phyloP scores from a whole-genome alignment of 2,888 invertebrate genomes.

The Xestobium rufovillosum region DNA sequence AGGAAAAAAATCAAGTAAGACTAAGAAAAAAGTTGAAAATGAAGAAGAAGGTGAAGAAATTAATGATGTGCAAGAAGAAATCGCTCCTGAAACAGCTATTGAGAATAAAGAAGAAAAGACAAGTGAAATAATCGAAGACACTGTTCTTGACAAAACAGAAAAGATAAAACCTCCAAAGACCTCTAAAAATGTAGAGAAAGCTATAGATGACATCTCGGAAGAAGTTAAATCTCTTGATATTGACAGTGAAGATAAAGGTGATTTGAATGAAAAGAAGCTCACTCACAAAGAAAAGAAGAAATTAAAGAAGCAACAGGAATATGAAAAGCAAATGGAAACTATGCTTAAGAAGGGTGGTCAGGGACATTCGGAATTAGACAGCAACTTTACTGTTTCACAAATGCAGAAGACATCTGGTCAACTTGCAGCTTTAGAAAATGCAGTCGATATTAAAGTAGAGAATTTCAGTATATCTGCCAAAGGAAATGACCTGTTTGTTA shows the following conservation, averaged over 20 bases:
- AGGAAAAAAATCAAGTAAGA: conserved; percentile 30
- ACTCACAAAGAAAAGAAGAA: conserved; percentile 91
- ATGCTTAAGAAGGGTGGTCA: conserved; percentile 81
- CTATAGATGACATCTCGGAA: conserved; percentile 19
- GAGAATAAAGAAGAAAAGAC: conserved; percentile 11
- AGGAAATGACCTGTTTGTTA: conserved; percentile 94
- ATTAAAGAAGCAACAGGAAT: conserved; percentile 80
- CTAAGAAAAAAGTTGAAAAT: conserved; percentile 17
- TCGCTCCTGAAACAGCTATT: conserved; percentile 12
- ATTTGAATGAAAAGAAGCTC: conserved; percentile 61
- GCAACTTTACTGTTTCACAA: conserved; percentile 94
- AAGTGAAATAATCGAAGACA: conserved; percentile 13
- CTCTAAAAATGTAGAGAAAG: conserved; percentile 11
- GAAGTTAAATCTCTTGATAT: conserved; percentile 15
- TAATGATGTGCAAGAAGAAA: conserved; percentile 30
- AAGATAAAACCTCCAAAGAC: neutral
- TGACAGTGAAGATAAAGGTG: conserved; percentile 24
- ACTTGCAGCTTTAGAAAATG: conserved; percentile 78
- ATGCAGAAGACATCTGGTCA: conserved; percentile 67
- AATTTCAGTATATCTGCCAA: conserved; percentile 97
- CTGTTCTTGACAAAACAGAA: conserved; percentile 5
- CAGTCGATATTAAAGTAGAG: conserved; percentile 96
- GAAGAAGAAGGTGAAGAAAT: conserved; percentile 33
- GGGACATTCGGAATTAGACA: conserved; percentile 82
- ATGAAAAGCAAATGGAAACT: conserved; percentile 79